Base-by-base conservation (phyloP, 2,113 vertebrate species). In the Fulmarus glacialis region DNA sequence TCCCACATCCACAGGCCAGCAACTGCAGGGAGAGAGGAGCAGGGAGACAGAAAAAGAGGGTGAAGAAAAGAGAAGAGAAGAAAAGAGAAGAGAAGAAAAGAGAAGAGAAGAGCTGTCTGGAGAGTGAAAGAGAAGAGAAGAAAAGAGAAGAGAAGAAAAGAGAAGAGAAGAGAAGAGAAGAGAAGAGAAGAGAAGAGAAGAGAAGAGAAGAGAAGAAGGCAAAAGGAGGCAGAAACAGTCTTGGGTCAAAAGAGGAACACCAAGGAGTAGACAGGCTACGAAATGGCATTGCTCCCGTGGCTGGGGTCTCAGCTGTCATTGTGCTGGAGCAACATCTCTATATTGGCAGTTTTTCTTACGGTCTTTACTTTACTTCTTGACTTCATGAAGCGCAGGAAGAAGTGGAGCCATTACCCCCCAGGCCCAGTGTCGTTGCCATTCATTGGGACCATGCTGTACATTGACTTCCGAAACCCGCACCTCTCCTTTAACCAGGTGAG, bases 281-380 rank as follows among this genome's bases (percentile, higher is more conserved):
- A 64, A 90, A 97, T 97, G 95, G 21, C 87, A 8, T 23, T 93
- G 43, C 30, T 90, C 2, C 30, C 85, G 43, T 87, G 85, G 86
- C 50, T 94, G 45, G 36, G 12, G 29, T 94, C 94, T 59, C 86
- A 94, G 62, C 45, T 97, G 52, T 70, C 43, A 30, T 67, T n/a
- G 5, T 6, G 8, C 34, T 96, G 89, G 87, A 96, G 56, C 6
- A 73, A 40, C 3, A 55, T 97, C 50, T 78, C 72, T 15, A 0
- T 80, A 6, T 11, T 98, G 80, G 97, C 56, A 16, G 0, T 98
- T 42, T 96, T 92, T 12, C 11, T 97, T 7, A 32, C 47, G 8
- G 23, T 96, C 45, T 98, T 98, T 83, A 22, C 71, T 87, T 71
- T 98, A 11, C 16, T 98, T 45, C 16, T 98, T 47, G 98, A 98